phyloP scores from a whole-genome alignment of 2,113 vertebrate species.

The Semnopithecus entellus region DNA sequence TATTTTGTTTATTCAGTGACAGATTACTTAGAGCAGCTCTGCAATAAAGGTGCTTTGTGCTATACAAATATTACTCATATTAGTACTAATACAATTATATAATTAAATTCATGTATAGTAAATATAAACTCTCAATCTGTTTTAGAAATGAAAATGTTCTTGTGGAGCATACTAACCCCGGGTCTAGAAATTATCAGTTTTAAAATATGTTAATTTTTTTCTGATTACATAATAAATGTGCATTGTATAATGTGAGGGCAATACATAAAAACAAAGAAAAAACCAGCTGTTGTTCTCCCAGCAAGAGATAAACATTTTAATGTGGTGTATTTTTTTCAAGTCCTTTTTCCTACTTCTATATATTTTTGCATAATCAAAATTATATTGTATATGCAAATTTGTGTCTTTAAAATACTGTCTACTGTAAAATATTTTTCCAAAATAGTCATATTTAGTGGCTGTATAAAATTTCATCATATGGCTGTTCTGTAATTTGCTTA shows the following conservation, averaged over 20 bases:
- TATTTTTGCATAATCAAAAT: constrained; percentile 6
- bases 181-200: constrained; percentile 7
- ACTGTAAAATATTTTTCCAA: neutral
- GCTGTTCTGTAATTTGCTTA: neutral
- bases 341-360: neutral
- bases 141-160: constrained; percentile 28
- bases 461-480: neutral
- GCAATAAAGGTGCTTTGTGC: neutral
- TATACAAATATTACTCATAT: neutral
- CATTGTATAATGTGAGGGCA: neutral
- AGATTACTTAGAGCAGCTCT: neutral
- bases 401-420: neutral
- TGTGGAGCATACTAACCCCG: neutral
- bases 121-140: neutral
- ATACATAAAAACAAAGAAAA: neutral
- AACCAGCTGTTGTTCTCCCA: neutral
- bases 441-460: neutral
- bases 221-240: neutral
- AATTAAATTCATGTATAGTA: neutral
- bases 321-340: neutral
- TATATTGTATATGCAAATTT: neutral
- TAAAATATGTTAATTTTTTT: constrained; percentile 17
- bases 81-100: neutral
- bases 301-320: neutral
- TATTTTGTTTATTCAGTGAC: neutral